Conservation (phyloP, 2,797 vertebrate genomes). For the Triplophysa yarkandensis region DNA sequence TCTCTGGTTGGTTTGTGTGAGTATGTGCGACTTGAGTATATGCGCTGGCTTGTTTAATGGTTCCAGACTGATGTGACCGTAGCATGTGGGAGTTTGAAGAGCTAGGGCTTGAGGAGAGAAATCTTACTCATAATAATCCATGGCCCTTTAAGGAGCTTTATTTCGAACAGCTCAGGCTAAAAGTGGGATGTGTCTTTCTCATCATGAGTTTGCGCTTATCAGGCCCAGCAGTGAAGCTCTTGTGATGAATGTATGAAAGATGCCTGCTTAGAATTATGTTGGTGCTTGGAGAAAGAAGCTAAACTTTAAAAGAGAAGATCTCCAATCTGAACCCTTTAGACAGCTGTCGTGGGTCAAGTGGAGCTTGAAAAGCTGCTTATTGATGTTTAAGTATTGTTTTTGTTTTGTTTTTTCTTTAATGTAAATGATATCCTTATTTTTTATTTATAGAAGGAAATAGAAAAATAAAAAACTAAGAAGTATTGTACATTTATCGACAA, state of each 20-base stretch:
- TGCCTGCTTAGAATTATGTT: constrained; percentile 36
- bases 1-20: constrained; percentile 31
- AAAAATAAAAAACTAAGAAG: no score
- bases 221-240: constrained; percentile 23
- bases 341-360: constrained; percentile 21
- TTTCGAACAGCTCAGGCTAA: constrained; percentile 46
- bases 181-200: constrained; percentile 48
- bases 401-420: no score
- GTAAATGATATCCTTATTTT: no score
- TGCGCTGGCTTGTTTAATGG: constrained; percentile 14
- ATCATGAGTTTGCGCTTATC: constrained; percentile 38
- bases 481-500: no score
- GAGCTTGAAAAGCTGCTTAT: constrained; percentile 13
- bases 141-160: constrained; percentile 58
- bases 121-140: constrained; percentile 55
- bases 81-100: constrained; percentile 40
- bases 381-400: no score
- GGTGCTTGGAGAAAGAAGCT: constrained; percentile 32
- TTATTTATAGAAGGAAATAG: no score
- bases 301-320: constrained; percentile 43
- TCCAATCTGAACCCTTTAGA: constrained; percentile 18
- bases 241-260: constrained; percentile 32
- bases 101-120: constrained; percentile 24
- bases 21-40: no score
- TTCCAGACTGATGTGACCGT: constrained; percentile 1